Evolutionary conservation across 2,113 vertebrate genomes (phyloP), one percentile per base, ranked within the genome.

Genomic region (Indicator indicator): DNA sequence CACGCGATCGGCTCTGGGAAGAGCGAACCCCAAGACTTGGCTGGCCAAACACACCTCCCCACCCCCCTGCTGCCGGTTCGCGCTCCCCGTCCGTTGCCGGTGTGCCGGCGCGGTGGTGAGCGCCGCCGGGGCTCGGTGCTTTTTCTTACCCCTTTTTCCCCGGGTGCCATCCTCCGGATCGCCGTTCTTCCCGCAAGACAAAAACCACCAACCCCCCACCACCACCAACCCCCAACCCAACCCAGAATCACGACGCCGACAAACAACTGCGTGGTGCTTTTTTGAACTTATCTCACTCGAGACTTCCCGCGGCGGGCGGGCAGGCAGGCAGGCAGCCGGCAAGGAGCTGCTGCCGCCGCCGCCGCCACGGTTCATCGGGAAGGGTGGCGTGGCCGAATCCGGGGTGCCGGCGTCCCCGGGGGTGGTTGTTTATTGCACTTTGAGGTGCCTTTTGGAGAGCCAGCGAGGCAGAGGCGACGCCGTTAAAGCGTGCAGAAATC

Each of bases 371-470:
- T 84, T 92, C 74, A 1, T 38, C 11, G 4, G 82, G 84, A 52
- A 52, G 42, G 10, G 30, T 4, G 14, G 62, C 3, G 2, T 16
- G 77, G 69, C 88, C 32, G 24, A 44, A 68, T 56, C 90, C 13
- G 15, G 15, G 77, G 79, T 77, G 38, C 50, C 38, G 26, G 79
- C 3, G n/a, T 60, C 68, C 64, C 88, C 32, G 67, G 91, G 72
- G 72, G 89, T 96, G 86, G 82, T 90, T 91, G 88, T 63, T 56
- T 95, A 97, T 97, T 97, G 96, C 97, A 96, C 97, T 96, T 96
- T 86, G 64, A 78, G 97, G 98, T 98, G 98, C 97, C 98, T 98
- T 98, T 97, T 88, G 94, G 95, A 93, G 92, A 95, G 96, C 89
- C 85, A 87, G 92, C 64, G 69, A 95, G 95, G 80, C 86, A 65